Evolutionary conservation across 2,888 invertebrate species (phyloP).

Genomic region (Acleris laterana): DNA sequence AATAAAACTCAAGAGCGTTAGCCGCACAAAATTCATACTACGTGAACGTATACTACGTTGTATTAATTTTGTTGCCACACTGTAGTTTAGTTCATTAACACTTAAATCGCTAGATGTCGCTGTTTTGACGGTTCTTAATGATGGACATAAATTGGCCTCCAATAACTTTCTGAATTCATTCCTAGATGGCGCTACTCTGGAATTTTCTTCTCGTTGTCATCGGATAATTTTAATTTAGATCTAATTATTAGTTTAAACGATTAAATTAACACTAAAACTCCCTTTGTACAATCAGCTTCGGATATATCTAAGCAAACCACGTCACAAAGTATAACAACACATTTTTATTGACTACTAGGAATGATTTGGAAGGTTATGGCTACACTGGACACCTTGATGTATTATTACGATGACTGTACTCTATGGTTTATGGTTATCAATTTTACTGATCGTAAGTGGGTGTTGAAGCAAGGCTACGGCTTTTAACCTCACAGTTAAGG

Average conservation of each 20-base stretch:
- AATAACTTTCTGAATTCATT: too few species aligned
- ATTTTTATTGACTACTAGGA: too few species aligned
- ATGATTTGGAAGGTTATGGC: too few species aligned
- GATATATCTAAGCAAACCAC: too few species aligned
- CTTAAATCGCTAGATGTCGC: background rate
- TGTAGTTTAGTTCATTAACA: background rate
- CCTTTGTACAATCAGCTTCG: too few species aligned
- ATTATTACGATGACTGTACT: background rate
- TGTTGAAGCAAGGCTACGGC: conserved; percentile 30
- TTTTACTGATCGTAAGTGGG: conserved; percentile 30
- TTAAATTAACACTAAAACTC: too few species aligned
- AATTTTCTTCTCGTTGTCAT: too few species aligned
- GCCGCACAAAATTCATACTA: conserved; percentile 57
- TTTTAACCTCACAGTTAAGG: conserved; percentile 19
- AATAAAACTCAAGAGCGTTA: conserved; percentile 68
- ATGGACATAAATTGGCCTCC: too few species aligned
- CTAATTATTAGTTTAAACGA: too few species aligned
- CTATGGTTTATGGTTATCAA: conserved; percentile 25
- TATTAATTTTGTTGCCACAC: conserved; percentile 1
- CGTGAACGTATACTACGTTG: conserved; percentile 41
- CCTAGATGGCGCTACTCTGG: too few species aligned
- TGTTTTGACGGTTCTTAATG: background rate
- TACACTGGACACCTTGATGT: background rate
- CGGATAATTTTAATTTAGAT: too few species aligned
- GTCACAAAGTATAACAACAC: too few species aligned